Percentiles rank a stretch among this genome's conserved stretches.
Evolutionary conservation across 2,888 invertebrate species (phyloP).

Genomic region (Luperina testacea): DNA sequence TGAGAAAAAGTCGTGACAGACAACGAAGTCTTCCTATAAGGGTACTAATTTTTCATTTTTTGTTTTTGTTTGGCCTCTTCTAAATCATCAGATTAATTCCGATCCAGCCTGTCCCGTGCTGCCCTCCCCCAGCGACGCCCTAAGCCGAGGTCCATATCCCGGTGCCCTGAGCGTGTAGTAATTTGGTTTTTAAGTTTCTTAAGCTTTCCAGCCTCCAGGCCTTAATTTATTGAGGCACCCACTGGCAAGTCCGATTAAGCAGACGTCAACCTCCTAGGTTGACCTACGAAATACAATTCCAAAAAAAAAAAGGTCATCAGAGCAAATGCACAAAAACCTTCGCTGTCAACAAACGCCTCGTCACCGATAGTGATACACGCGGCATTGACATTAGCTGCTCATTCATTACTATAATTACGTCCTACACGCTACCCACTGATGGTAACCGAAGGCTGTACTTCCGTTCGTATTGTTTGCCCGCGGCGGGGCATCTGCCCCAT

Average conservation of each 20-base stretch:
- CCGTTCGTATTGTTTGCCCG: constrained; percentile 60
- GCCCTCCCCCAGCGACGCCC: background rate
- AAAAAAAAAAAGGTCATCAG: background rate
- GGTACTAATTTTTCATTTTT: too few relatives aligned
- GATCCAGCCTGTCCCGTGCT: background rate
- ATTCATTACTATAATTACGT: constrained; percentile 60
- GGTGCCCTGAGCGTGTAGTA: background rate
- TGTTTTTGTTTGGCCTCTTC: background rate
- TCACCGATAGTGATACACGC: constrained; percentile 32
- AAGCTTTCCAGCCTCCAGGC: background rate
- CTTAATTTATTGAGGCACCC: background rate
- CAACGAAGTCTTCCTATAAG: too few relatives aligned
- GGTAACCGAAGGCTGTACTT: constrained; percentile 61
- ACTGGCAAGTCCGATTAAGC: background rate
- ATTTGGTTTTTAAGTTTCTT: background rate
- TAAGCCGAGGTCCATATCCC: too few relatives aligned
- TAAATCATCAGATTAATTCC: background rate
- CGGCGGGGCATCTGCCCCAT: constrained; percentile 31
- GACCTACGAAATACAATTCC: background rate
- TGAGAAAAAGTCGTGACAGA: too few relatives aligned
- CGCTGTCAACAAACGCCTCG: constrained; percentile 20
- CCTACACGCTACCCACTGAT: constrained; percentile 63
- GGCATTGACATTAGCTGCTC: constrained; percentile 60
- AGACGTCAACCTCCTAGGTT: background rate
- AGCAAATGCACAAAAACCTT: constrained; percentile 27